A percentile compares a stretch with the other conserved stretches of the same genome.
Conservation (phyloP, 2,888 invertebrate genomes). For the Mesoligia furuncula region DNA sequence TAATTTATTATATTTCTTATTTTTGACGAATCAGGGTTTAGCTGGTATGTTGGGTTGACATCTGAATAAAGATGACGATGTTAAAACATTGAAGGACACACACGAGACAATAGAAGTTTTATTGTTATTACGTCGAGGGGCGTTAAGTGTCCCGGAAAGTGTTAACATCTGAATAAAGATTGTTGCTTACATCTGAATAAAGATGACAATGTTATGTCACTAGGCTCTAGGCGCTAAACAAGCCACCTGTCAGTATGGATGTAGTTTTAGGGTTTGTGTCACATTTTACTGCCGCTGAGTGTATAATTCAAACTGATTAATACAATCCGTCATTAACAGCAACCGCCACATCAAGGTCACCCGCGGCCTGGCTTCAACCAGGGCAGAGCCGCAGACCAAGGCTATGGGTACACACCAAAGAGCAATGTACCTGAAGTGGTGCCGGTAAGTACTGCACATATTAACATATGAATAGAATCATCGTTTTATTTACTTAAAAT, state of each 20-base stretch:
- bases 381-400: conserved; percentile 56
- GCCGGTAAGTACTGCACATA: conserved; percentile 58
- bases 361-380: conserved; percentile 53
- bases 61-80: too few species aligned
- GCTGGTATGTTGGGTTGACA: too few species aligned
- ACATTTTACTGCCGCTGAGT: not conserved
- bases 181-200: not conserved
- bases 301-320: not conserved
- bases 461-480: not conserved
- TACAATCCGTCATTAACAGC: conserved; percentile 5
- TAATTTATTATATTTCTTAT: too few species aligned
- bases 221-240: too few species aligned
- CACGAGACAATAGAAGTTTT: too few species aligned
- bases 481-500: not conserved
- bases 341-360: conserved; percentile 27
- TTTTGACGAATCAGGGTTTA: too few species aligned
- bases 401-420: conserved; percentile 65
- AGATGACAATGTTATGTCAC: too few species aligned
- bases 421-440: conserved; percentile 59
- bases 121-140: too few species aligned
- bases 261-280: not conserved
- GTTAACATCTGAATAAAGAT: too few species aligned
- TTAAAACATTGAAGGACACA: too few species aligned
- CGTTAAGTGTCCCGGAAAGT: too few species aligned
- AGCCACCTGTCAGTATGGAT: not conserved